phyloP scores from a whole-genome alignment of 1,140 invertebrate species.

The Atopsyche davidsoni region DNA sequence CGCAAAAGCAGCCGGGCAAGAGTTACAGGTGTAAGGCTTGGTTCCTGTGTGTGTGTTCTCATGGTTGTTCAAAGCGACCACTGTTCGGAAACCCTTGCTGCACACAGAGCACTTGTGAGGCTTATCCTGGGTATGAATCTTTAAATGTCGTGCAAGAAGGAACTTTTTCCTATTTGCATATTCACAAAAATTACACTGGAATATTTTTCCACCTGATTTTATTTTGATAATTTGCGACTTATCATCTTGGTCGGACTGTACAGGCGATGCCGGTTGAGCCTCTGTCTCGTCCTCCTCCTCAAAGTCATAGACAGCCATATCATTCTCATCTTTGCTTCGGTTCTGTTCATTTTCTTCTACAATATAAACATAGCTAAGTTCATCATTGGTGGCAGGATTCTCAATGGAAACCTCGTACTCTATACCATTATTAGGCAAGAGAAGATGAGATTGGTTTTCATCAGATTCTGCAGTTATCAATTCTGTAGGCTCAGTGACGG shows the following conservation, averaged over 20 bases:
- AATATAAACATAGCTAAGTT: conserved; percentile 85
- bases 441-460: not conserved
- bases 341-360: conserved; percentile 65
- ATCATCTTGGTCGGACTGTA: conserved; percentile 60
- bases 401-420: not conserved
- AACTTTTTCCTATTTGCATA: conserved; percentile 80
- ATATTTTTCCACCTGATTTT: conserved; percentile 55
- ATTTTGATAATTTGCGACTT: conserved; percentile 63
- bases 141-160: conserved; percentile 81
- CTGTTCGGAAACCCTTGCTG: conserved; percentile 75
- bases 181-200: conserved; percentile 85
- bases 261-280: conserved; percentile 47
- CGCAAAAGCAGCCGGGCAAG: conserved; percentile 81
- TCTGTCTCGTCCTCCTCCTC: conserved; percentile 48
- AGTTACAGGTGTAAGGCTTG: conserved; percentile 76
- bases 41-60: conserved; percentile 91
- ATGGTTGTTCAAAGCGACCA: conserved; percentile 84
- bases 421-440: not conserved
- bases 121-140: conserved; percentile 82
- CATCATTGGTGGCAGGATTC: conserved; percentile 44
- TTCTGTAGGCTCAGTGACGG: not conserved
- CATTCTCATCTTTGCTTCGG: conserved; percentile 55
- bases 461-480: not conserved
- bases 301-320: conserved; percentile 58
- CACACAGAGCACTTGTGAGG: conserved; percentile 89